Evolutionary conservation across 2,888 invertebrate genomes (phyloP), one percentile per base, ranked within the genome.

Genomic region (Rhamnusium bicolor): DNA sequence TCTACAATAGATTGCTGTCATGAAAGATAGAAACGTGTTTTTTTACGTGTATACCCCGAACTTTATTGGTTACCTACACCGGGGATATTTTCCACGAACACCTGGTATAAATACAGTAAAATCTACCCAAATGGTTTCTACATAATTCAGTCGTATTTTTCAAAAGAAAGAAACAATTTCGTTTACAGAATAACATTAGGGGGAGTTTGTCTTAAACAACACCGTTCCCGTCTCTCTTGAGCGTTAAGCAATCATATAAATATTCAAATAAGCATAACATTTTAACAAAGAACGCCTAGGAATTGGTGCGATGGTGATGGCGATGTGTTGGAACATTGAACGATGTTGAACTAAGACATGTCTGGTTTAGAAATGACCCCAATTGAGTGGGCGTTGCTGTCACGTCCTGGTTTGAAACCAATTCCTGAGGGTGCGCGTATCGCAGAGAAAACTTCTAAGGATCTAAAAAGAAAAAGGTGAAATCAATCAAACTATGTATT

Each of bases 361-460:
- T 82, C 79, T 74, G 73, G 86, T 85, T 85, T 86, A 85, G 84
- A 84, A 86, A 86, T 84, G 85, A 84, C 85, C 83, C 80, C 85
- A 84, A 85, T 86, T 85, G 84, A 80, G 80, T 75, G 75, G 76
- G 78, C 79, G 81, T 12, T 84, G 82, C 79, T 81, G 84, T 84
- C 86, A 86, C 86, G 86, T 86, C 77, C 84, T 79, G 75, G 79
- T 85, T 85, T 86, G 84, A 85, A 85, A 84, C 83, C 78, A 76
- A 76, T 73, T 82, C 85, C 80, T 81, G 16, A 66, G 83, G 49
- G 54, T 81, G 73, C 81, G 83, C 82, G 81, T 81, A 80, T 66
- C 67, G 56, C 67, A 46, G n/a, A 40, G 12, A 40, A 40, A 40
- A 40, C 12, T 40, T 40, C 40, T 40, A 10, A 12, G 29, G 6